These are phyloP conservation scores for Oikopleura albicans DNA, from an alignment of 23 tunicate species.

Conservation along the genomic window DNA sequence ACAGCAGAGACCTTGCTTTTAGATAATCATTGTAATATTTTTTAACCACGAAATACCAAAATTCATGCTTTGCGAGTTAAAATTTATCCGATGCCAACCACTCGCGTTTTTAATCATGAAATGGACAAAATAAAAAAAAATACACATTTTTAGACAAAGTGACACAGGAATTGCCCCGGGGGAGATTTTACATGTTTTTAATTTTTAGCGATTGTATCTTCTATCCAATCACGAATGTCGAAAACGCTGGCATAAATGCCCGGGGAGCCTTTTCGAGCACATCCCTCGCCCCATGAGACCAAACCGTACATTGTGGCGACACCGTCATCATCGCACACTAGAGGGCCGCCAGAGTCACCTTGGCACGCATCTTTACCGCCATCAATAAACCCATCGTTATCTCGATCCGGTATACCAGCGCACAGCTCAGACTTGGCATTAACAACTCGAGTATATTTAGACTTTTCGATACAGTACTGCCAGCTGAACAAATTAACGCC, in stretches of 20 bases:
- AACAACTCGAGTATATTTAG: not conserved
- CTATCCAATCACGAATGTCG: not conserved
- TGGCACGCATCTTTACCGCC: constrained; percentile 17
- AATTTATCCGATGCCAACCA: too few relatives aligned
- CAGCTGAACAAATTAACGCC: not conserved
- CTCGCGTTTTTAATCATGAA: too few relatives aligned
- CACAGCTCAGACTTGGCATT: not conserved
- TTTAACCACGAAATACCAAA: too few relatives aligned
- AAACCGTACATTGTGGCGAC: not conserved
- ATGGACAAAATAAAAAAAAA: too few relatives aligned
- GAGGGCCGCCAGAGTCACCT: constrained; percentile 14
- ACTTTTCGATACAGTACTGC: not conserved
- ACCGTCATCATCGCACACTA: not conserved
- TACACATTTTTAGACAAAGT: too few relatives aligned
- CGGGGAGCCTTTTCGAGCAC: not conserved
- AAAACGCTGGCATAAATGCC: not conserved
- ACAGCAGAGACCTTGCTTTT: too few relatives aligned
- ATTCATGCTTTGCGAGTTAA: too few relatives aligned
- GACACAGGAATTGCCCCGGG: too few relatives aligned
- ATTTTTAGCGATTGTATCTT: not conserved
- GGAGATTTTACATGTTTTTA: not conserved
- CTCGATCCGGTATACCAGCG: not conserved
- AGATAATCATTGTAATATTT: too few relatives aligned
- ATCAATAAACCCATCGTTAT: not conserved
- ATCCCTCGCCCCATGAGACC: constrained; percentile 6